Evolutionary conservation across 2,888 invertebrate species (phyloP).

Genomic region (Sisyra terminalis): DNA sequence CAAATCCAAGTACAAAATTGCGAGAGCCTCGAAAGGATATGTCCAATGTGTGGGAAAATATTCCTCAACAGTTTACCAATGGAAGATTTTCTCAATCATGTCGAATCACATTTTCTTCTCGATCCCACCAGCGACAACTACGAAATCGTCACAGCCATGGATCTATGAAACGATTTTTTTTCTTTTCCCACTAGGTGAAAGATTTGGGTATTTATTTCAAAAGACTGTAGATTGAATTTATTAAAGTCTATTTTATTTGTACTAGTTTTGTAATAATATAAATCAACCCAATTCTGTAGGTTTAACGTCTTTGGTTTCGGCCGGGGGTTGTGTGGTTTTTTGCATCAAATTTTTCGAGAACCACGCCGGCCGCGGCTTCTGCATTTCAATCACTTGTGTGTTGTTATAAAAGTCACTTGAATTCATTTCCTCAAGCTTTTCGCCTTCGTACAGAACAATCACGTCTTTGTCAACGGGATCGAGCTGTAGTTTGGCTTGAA

Average conservation of each 20-base stretch:
- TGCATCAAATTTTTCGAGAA: conserved; percentile 73
- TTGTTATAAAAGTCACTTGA: conserved; percentile 42
- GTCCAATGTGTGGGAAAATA: conserved; percentile 56
- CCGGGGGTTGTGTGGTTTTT: conserved; percentile 53
- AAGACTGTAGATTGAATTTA: background rate
- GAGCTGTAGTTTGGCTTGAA: conserved; percentile 49
- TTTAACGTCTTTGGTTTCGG: conserved; percentile 54
- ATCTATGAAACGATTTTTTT: conserved; percentile 1
- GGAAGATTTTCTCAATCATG: conserved; percentile 53
- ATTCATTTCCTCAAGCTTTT: conserved; percentile 40
- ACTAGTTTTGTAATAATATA: background rate
- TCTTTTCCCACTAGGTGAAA: background rate
- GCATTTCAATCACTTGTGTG: conserved; percentile 72
- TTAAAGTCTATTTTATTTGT: background rate
- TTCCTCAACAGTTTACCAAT: conserved; percentile 40
- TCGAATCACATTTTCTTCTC: conserved; percentile 54
- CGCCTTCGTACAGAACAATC: conserved; percentile 70
- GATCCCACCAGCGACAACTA: conserved; percentile 5
- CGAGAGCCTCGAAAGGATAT: conserved; percentile 32
- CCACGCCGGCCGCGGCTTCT: conserved; percentile 74
- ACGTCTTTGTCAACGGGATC: conserved; percentile 72
- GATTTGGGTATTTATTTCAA: background rate
- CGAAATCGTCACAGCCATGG: conserved; percentile 7
- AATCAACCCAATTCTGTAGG: conserved; percentile 50
- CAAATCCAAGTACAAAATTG: conserved; percentile 20